Evolutionary conservation across 1,140 invertebrate species (phyloP).

Genomic region (Lutraria rhynchaena): DNA sequence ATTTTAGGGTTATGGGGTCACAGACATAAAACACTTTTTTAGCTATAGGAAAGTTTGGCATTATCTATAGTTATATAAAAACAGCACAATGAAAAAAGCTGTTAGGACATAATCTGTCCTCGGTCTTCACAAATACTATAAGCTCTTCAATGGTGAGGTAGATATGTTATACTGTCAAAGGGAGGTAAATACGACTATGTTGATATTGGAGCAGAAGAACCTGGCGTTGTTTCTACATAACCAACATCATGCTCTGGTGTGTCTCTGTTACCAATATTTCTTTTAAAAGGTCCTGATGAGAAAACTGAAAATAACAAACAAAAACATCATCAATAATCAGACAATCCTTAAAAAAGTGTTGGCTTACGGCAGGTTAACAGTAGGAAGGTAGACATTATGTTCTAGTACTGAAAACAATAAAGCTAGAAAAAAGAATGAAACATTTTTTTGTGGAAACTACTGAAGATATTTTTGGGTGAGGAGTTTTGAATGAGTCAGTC

Average conservation of each 20-base stretch:
- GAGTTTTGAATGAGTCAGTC: no score
- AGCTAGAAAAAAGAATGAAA: no score
- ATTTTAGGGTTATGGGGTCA: not conserved
- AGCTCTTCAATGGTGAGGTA: slow-evolving; percentile 47
- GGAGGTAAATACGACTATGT: slow-evolving; percentile 47
- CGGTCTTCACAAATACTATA: not conserved
- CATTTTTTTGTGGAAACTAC: no score
- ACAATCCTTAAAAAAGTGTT: no score
- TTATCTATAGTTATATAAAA: not conserved
- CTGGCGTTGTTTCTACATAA: slow-evolving; percentile 55
- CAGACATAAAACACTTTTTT: not conserved
- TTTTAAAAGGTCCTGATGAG: slow-evolving; percentile 56
- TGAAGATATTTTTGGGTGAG: no score
- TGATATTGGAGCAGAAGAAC: slow-evolving; percentile 55
- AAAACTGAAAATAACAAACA: slow-evolving; percentile 56
- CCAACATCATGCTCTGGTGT: slow-evolving; percentile 41
- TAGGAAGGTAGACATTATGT: no score
- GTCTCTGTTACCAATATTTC: slow-evolving; percentile 5
- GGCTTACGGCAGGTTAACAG: no score
- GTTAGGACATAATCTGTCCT: no score
- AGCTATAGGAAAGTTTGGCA: not conserved
- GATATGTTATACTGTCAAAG: slow-evolving; percentile 34
- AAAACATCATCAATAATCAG: no score
- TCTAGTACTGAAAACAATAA: no score
- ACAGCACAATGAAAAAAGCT: not conserved